Evolutionary conservation across 1,140 invertebrate genomes (phyloP), one percentile per base, ranked within the genome.

Genomic region (Saccostrea glomerata): DNA sequence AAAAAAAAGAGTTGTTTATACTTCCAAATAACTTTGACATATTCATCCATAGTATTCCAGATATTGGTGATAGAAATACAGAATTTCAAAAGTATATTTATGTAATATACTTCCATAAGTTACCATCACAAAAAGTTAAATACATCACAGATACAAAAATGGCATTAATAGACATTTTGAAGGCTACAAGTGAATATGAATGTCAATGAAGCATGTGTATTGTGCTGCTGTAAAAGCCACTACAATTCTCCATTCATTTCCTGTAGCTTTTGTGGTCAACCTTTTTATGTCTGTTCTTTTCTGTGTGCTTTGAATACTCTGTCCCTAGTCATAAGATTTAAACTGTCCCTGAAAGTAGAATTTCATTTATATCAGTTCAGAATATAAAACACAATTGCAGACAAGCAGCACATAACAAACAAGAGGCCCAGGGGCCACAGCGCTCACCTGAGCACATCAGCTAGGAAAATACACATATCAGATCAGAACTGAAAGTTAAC

Each of bases 331-430:
- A 77, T 77, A 77, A 77, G 70, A 25, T 11, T 77, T 23, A 17
- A 77, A 77, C 70, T 77, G 70, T 77, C 70, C 70, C 70, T 77
- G 30, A 77, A 77, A 77, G 47, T 47, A 47, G 47, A 47, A 47
- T 47, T 47, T 47, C 47, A 47, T 9, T 7, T 47, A 2, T 47
- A 47, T 47, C 30, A 36, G 30, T 36, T 36, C 30, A 36, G 30
- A 25, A 73, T 73, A 25, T 12, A 3, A 25, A 60, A 60, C 13
- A 12, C n/a, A 60, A 60, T 60, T 36, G 30, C 30, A 60, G 20
- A 60, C 58, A 60, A 60, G 58, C 20, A 60, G 30, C 30, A 36
- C 30, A 36, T 36, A 36, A 36, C 30, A 36, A 36, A n/a, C n/a
- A n/a, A n/a, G n/a, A n/a, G n/a, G n/a, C n/a, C n/a, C n/a, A n/a